Conservation (phyloP, 2,797 vertebrate genomes). For the Parauchenoglanis ngamensis region DNA sequence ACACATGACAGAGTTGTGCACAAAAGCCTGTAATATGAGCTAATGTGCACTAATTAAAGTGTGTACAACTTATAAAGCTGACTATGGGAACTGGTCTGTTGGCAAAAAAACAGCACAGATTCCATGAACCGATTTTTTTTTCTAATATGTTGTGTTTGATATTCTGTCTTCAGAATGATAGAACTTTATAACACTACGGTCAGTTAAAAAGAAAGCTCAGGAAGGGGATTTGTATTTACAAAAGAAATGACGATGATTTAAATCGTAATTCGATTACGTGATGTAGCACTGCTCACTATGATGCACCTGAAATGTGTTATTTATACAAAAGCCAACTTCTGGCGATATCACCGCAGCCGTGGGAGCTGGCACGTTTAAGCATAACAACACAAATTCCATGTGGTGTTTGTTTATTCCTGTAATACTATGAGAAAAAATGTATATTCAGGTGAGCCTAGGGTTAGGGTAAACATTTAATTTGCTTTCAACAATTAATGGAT, state of each 20-base stretch:
- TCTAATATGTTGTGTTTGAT: neutral
- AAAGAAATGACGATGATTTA: too few relatives aligned
- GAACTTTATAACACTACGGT: neutral
- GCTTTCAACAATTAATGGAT: neutral
- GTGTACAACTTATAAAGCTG: neutral
- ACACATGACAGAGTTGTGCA: neutral
- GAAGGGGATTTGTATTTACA: too few relatives aligned
- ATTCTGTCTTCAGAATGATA: neutral
- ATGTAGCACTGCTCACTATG: neutral
- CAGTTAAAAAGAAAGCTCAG: too few relatives aligned
- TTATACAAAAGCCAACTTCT: too few relatives aligned
- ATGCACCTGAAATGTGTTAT: neutral
- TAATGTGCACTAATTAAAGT: neutral
- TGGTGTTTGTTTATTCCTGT: neutral
- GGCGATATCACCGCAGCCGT: too few relatives aligned
- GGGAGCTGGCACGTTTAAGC: neutral
- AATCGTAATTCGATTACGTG: neutral
- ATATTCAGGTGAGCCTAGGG: neutral
- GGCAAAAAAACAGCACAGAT: neutral
- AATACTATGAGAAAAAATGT: neutral
- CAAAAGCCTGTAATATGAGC: neutral
- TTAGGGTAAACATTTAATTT: neutral
- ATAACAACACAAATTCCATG: neutral
- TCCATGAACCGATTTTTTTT: neutral
- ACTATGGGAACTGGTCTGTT: neutral